Evolutionary conservation across 2,888 invertebrate species (phyloP).

Genomic region (Drosophila seclusa): DNA sequence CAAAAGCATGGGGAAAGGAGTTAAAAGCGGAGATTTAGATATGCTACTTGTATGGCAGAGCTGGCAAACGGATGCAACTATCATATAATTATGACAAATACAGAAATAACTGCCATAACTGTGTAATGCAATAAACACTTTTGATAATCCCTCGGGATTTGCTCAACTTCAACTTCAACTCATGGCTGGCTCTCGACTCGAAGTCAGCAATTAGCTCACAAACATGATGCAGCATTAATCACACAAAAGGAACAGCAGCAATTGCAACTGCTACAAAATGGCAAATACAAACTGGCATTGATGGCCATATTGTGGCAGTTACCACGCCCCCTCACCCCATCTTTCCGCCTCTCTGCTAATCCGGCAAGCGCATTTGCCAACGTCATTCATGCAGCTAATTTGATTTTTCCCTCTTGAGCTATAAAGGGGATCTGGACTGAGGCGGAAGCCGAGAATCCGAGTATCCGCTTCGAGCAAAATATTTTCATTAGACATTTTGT

Average conservation of each 20-base stretch:
- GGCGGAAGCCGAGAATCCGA: neutral
- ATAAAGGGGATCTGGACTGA: conserved; percentile 25
- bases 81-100: conserved; percentile 58
- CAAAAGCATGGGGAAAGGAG: conserved; percentile 62
- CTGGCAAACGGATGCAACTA: conserved; percentile 14
- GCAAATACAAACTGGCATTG: conserved; percentile 40
- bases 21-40: conserved; percentile 69
- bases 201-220: conserved; percentile 69
- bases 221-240: conserved; percentile 69
- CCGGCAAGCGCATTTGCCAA: conserved; percentile 68
- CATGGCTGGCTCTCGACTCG: neutral
- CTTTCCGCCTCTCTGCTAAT: conserved; percentile 50
- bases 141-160: conserved; percentile 33
- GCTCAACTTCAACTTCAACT: neutral
- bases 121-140: conserved; percentile 67
- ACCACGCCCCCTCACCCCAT: conserved; percentile 34
- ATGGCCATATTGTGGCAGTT: conserved; percentile 30
- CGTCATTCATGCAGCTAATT: conserved; percentile 76
- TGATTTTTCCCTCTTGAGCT: conserved; percentile 64
- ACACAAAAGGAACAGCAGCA: conserved; percentile 36
- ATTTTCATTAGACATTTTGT: conserved; percentile 79
- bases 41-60: conserved; percentile 10
- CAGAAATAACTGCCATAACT: conserved; percentile 44
- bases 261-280: conserved; percentile 21
- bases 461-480: conserved; percentile 58